Evolutionary conservation across 2,888 invertebrate genomes (phyloP), one percentile per base, ranked within the genome.

Genomic region (Prosopocoilus inquinatus): DNA sequence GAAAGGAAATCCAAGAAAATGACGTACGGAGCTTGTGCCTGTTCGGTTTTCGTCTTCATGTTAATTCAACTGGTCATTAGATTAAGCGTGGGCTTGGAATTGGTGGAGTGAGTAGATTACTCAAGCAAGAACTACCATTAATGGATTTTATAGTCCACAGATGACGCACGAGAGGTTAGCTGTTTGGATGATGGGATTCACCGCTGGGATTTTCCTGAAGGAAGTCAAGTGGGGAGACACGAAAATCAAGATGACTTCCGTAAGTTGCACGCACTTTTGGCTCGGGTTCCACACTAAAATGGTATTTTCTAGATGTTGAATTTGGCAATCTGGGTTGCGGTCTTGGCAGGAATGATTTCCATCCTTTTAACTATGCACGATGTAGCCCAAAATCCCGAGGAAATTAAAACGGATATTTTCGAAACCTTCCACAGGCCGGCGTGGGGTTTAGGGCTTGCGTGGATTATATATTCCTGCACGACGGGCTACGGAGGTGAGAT

Each of bases 391-490:
- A 5, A 51, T 36, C 34, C 43, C 9, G 53, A 48, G 9, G 8
- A 15, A 11, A 3, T 41, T 2, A 59, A 58, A 16, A 57, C 47
- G 12, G 56, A 55, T 36, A 11, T 60, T 9, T 61, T 51, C 45
- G 46, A 49, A 12, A 16, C 61, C 1, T 52, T 59, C 33, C 44
- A 59, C 4, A 33, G 59, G 15, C 59, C 59, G 4, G 36, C 33
- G 8, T 61, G 59, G 59, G 35, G 9, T 9, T 9, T 46, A 9
- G 46, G 32, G 15, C 9, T 46, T 16, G 46, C 15, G 28, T 61
- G 61, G 61, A 56, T 61, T 5, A 44, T 61, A 3, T 58, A 50
- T 45, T 35, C 61, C 5, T 61, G 59, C 36, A 51, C 52, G 12
- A 52, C 44, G 4, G 59, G 59, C 2, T 47, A 50, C n/a, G 61